phyloP scores from a whole-genome alignment of 2,113 vertebrate species.

The Poeciliopsis turrubarensis region DNA sequence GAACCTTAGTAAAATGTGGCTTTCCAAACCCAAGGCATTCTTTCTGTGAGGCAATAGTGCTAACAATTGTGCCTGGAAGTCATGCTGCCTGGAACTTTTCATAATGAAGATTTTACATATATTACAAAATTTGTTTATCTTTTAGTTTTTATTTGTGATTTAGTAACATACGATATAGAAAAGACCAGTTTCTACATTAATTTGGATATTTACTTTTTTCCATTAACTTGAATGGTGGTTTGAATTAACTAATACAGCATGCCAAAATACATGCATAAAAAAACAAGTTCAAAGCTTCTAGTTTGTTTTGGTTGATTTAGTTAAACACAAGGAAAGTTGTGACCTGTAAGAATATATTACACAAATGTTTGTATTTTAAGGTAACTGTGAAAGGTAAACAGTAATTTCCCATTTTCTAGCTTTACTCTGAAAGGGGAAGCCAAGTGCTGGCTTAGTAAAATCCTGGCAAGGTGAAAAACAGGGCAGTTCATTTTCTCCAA shows the following conservation, averaged over 20 bases:
- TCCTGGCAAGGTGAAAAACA: conserved; percentile 48
- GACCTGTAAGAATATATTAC: conserved; percentile 16
- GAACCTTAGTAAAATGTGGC: too few species aligned
- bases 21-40: too few species aligned
- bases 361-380: conserved; percentile 47
- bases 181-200: neutral
- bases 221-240: neutral
- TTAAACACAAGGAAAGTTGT: conserved; percentile 13
- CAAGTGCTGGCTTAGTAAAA: conserved; percentile 41
- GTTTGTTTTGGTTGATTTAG: conserved; percentile 1
- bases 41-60: too few species aligned
- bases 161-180: neutral
- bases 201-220: neutral
- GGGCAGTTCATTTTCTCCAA: conserved; percentile 53
- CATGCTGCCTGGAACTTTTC: neutral
- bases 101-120: neutral
- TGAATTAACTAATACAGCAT: neutral
- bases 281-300: neutral
- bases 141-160: neutral
- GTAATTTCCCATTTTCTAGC: conserved; percentile 39
- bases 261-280: neutral
- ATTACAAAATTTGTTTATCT: neutral
- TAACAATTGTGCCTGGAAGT: too few species aligned
- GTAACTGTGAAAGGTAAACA: conserved; percentile 47
- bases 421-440: conserved; percentile 35